phyloP scores from a whole-genome alignment of 1,140 invertebrate genomes.

The Phenacoccus solenopsis region DNA sequence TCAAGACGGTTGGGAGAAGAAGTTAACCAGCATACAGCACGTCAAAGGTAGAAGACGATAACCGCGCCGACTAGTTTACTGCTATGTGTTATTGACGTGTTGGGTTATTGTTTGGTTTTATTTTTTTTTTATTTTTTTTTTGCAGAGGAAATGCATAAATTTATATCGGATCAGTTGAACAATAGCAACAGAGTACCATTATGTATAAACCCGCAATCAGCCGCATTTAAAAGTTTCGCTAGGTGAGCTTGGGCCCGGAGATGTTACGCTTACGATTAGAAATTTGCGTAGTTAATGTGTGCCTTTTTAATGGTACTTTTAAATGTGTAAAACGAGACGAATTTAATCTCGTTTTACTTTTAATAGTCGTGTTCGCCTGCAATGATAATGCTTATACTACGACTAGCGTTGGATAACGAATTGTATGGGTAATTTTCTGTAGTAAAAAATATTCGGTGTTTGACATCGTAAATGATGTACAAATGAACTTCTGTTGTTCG shows the following conservation, averaged over 20 bases:
- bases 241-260: constrained; percentile 62
- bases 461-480: too few species aligned
- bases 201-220: constrained; percentile 98
- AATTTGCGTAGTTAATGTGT: not conserved
- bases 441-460: too few species aligned
- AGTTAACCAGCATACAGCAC: constrained; percentile 79
- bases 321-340: too few species aligned
- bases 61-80: too few species aligned
- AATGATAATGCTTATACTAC: too few species aligned
- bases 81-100: not conserved
- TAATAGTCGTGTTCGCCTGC: too few species aligned
- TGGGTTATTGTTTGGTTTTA: constrained; percentile 10
- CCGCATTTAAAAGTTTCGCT: constrained; percentile 98
- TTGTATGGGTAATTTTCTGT: not conserved
- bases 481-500: not conserved
- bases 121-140: constrained; percentile 27
- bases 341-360: too few species aligned
- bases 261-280: not conserved
- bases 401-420: not conserved
- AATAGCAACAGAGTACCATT: constrained; percentile 81
- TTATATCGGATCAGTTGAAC: constrained; percentile 90
- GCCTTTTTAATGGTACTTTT: too few species aligned
- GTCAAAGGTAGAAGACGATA: too few species aligned
- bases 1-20: constrained; percentile 88
- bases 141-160: constrained; percentile 96